Base-by-base conservation (phyloP, 1,140 invertebrate genomes). In the Procambarus clarkii region DNA sequence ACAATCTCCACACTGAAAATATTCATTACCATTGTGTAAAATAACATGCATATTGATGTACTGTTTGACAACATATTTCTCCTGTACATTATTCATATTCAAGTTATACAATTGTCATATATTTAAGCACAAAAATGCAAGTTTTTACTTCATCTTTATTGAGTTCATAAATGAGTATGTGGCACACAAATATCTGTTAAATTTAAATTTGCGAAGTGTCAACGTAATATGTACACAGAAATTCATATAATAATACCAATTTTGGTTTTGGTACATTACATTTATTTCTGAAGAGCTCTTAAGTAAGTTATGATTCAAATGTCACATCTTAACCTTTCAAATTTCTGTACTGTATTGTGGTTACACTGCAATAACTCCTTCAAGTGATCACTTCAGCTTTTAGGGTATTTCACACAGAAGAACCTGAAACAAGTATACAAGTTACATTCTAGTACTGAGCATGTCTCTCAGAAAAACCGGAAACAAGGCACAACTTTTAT, bases 31-130 rank as follows among this genome's bases (percentile, higher is more conserved):
- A 79, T 64, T 82, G 24, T 64, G 24, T 9, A 34, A 24, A 64
- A 34, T 60, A 4, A 45, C 46, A 44, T 87, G 85, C 85, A 87
- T 87, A 34, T 48, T 87, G 50, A 79, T 74, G 85, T 44, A 87
- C 48, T 87, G 85, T 8, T 45, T 82, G 4, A 24, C 50, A 58
- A 9, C 48, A 44, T 60, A 50, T 21, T 82, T 82, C 11, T 82
- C 80, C 80, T 21, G 24, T 18, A 15, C 34, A 58, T 58, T 82
- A 58, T 58, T 60, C 50, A 82, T 34, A 54, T 50, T 60, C 45
- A 58, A 44, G 3, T 21, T 24, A n/a, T 82, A 4, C 50, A 60
- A 60, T 74, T 34, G 2, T 74, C 21, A 34, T 74, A 69, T 11
- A 2, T 4, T 24, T 9, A 11, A 4, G 24, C 21, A 34, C 5